Evolutionary conservation across 2,888 invertebrate species (phyloP).

Genomic region (Theodoxus fluviatilis): DNA sequence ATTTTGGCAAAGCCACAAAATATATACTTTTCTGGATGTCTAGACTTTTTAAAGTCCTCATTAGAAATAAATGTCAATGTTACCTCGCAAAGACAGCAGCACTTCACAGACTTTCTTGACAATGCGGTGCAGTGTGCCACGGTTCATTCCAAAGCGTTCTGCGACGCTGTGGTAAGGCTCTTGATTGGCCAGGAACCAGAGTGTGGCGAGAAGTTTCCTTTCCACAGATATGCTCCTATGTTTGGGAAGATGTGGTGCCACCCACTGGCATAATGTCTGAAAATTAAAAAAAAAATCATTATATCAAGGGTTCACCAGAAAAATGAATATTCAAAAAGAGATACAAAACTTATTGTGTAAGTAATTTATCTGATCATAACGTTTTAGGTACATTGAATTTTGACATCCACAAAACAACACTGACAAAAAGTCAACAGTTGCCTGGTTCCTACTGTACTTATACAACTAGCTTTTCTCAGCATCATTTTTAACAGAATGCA

Average conservation of each 20-base stretch:
- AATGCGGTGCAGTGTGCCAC: background rate
- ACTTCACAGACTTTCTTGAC: background rate
- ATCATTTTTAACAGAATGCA: too few species aligned
- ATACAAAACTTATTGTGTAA: too few species aligned
- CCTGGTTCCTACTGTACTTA: background rate
- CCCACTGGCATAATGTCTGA: background rate
- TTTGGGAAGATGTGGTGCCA: slow-evolving; percentile 4
- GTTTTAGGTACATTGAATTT: too few species aligned
- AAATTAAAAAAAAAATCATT: background rate
- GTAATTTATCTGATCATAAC: too few species aligned
- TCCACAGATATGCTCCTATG: background rate
- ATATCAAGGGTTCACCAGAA: too few species aligned
- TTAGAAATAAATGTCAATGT: too few species aligned
- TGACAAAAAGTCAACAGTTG: too few species aligned
- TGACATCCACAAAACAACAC: too few species aligned
- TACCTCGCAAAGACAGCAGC: background rate
- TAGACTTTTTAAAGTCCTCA: background rate
- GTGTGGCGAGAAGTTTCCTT: slow-evolving; percentile 1
- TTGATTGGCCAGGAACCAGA: background rate
- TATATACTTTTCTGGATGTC: too few species aligned
- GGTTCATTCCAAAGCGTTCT: slow-evolving; percentile 5
- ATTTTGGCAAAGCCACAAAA: too few species aligned
- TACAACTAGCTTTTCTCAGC: too few species aligned
- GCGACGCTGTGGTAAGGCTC: slow-evolving; percentile 4
- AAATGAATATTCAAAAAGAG: too few species aligned